A percentile compares a stretch with the other conserved stretches of the same genome.
These are phyloP conservation scores for Tupaia tana DNA, from an alignment of 2,113 vertebrate genomes.

Conservation along the genomic window DNA sequence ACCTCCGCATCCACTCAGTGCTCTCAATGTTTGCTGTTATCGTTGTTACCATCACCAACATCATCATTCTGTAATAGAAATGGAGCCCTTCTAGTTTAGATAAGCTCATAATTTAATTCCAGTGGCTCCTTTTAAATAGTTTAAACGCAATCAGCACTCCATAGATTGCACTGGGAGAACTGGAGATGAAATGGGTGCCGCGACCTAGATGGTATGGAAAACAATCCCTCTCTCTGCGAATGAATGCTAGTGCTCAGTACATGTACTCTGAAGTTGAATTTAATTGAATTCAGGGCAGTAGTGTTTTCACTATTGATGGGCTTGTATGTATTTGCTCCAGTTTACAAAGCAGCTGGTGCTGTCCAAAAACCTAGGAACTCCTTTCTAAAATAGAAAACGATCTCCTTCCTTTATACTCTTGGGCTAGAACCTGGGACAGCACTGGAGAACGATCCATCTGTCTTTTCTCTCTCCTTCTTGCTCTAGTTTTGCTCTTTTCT, in stretches of 20 bases:
- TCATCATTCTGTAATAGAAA: conserved; percentile 51
- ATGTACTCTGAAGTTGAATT: conserved; percentile 38
- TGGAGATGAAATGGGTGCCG: conserved; percentile 1
- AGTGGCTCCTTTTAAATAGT: not conserved
- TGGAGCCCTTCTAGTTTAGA: conserved; percentile 36
- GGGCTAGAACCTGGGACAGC: not conserved
- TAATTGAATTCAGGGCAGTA: conserved; percentile 31
- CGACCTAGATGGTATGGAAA: conserved; percentile 8
- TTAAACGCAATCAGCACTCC: conserved; percentile 64
- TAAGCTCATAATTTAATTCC: conserved; percentile 55
- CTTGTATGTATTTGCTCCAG: conserved; percentile 27
- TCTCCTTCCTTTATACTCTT: not conserved
- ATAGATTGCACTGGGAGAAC: conserved; percentile 62
- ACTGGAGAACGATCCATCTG: not conserved
- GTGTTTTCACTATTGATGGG: conserved; percentile 15
- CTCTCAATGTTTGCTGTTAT: not conserved
- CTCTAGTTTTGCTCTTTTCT: not conserved
- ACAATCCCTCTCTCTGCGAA: conserved; percentile 12
- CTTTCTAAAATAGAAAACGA: not conserved
- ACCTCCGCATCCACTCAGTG: not conserved
- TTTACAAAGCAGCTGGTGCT: not conserved
- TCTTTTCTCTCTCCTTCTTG: not conserved
- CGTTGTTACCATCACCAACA: too few relatives aligned
- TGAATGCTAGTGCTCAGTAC: conserved; percentile 50
- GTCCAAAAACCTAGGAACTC: not conserved